phyloP scores from a whole-genome alignment of 1,140 invertebrate genomes.

The Octopus bimaculoides region DNA sequence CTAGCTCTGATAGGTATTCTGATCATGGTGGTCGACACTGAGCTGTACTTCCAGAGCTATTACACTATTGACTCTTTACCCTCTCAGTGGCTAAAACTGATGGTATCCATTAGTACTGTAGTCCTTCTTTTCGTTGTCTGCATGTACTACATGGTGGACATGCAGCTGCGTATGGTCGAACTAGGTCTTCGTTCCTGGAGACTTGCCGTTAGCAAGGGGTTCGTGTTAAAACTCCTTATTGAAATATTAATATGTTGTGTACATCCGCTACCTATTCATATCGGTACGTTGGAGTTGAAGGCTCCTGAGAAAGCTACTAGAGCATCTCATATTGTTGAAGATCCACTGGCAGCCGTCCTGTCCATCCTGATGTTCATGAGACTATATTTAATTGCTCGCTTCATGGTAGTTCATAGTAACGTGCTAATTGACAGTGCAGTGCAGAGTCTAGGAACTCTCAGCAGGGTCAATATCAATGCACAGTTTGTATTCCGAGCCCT shows the following conservation, averaged over 20 bases:
- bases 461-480: slow-evolving; percentile 31
- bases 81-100: slow-evolving; percentile 32
- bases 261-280: slow-evolving; percentile 41
- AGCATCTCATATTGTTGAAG: slow-evolving; percentile 2
- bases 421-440: slow-evolving; percentile 33
- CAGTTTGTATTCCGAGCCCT: slow-evolving; percentile 53
- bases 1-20: slow-evolving; percentile 39
- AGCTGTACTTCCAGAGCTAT: slow-evolving; percentile 31
- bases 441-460: slow-evolving; percentile 35
- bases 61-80: slow-evolving; percentile 21
- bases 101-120: slow-evolving; percentile 37
- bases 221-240: slow-evolving; percentile 33
- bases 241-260: slow-evolving; percentile 38
- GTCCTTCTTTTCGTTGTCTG: slow-evolving; percentile 34
- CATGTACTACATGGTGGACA: slow-evolving; percentile 39
- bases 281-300: slow-evolving; percentile 11
- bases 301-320: neutral
- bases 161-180: slow-evolving; percentile 37
- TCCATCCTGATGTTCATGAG: slow-evolving; percentile 36
- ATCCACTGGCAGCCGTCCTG: slow-evolving; percentile 29
- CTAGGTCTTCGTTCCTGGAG: slow-evolving; percentile 43
- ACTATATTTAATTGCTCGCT: slow-evolving; percentile 32
- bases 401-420: slow-evolving; percentile 35
- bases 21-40: slow-evolving; percentile 40
- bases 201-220: slow-evolving; percentile 33